These are phyloP conservation scores for Siderastrea radians DNA, from an alignment of 92 coral and sea anemone genomes.

Conservation along the genomic window DNA sequence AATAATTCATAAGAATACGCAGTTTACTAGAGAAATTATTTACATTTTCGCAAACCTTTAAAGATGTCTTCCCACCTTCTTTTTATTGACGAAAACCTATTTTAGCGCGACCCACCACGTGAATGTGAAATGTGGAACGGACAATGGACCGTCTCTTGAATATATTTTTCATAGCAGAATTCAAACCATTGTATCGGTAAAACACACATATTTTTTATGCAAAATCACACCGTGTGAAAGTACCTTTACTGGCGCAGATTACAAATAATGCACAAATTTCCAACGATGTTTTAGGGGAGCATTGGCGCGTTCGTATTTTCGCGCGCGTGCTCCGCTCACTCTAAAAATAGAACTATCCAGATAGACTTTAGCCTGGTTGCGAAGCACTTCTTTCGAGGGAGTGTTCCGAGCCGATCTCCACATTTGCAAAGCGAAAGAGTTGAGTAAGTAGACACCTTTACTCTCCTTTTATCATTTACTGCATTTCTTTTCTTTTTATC, in stretches of 20 bases:
- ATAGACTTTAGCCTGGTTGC: slow-evolving; percentile 1
- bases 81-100: background rate
- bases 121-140: no score
- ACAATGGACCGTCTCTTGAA: no score
- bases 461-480: background rate
- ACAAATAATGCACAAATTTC: no score
- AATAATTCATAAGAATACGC: slow-evolving; percentile 7
- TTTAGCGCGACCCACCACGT: no score
- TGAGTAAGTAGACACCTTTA: background rate
- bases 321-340: background rate
- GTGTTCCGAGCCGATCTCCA: background rate
- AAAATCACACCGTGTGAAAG: no score
- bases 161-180: no score
- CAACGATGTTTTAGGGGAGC: background rate
- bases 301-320: background rate
- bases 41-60: background rate
- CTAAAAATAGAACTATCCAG: background rate
- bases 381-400: slow-evolving; percentile 11
- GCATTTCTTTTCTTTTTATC: background rate
- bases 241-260: no score
- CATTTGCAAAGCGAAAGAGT: background rate
- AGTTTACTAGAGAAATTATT: background rate
- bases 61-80: background rate
- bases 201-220: no score
- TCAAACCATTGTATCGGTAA: no score